Conservation (phyloP, 1,140 invertebrate species). For the Diachasma alloeum region DNA sequence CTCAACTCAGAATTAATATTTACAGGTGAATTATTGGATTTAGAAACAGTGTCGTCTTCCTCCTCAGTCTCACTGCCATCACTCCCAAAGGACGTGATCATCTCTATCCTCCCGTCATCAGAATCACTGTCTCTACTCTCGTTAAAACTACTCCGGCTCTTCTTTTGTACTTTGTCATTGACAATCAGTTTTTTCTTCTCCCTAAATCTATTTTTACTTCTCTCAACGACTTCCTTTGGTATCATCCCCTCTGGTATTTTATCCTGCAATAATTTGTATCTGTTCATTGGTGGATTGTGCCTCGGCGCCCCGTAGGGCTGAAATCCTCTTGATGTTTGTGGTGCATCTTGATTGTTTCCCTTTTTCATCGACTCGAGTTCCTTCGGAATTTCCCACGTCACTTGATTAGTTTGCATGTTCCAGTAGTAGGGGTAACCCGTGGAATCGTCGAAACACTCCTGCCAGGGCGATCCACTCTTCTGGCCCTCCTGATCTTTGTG, state of each 20-base stretch:
- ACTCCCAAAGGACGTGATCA: slow-evolving; percentile 69
- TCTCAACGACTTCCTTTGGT: slow-evolving; percentile 59
- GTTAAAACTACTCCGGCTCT: slow-evolving; percentile 19
- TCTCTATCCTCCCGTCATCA: slow-evolving; percentile 70
- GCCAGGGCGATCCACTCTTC: slow-evolving; percentile 65
- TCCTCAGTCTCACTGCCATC: slow-evolving; percentile 55
- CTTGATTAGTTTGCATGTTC: slow-evolving; percentile 76
- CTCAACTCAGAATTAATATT: slow-evolving; percentile 1
- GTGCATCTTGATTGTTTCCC: slow-evolving; percentile 40
- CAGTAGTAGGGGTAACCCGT: slow-evolving; percentile 79
- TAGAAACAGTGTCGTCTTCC: slow-evolving; percentile 32
- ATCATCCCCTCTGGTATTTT: slow-evolving; percentile 63
- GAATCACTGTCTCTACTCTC: slow-evolving; percentile 52
- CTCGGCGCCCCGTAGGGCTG: background rate
- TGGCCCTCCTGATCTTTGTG: background rate
- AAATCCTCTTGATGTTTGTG: background rate
- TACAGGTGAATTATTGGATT: slow-evolving; percentile 13
- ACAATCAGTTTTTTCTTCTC: slow-evolving; percentile 36
- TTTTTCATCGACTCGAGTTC: slow-evolving; percentile 59
- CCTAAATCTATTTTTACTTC: slow-evolving; percentile 57
- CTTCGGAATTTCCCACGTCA: slow-evolving; percentile 76
- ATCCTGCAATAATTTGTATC: slow-evolving; percentile 38
- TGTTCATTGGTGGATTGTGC: background rate
- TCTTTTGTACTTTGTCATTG: slow-evolving; percentile 16
- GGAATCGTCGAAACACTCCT: slow-evolving; percentile 74